Conservation (phyloP, 2,888 invertebrate genomes). For the Dryadula phaetusa region DNA sequence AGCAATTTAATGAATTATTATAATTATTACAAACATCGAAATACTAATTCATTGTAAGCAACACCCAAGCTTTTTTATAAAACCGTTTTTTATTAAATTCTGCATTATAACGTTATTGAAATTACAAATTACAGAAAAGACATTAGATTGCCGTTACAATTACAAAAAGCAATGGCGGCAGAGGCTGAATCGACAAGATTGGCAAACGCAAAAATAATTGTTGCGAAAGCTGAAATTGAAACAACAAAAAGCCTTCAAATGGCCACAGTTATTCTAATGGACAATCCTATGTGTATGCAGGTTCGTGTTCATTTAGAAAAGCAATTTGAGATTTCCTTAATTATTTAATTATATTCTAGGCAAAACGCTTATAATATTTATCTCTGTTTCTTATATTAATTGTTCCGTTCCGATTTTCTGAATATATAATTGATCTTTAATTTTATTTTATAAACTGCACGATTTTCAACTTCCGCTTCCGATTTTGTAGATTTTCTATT, state of each 20-base stretch:
- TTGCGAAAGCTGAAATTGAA: conserved; percentile 86
- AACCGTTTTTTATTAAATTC: not conserved
- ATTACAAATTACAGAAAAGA: conserved; percentile 58
- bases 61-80: not conserved
- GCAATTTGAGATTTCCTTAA: conserved; percentile 14
- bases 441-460: conserved; percentile 10
- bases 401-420: not conserved
- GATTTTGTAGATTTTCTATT: conserved; percentile 7
- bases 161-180: conserved; percentile 86
- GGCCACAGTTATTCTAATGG: conserved; percentile 85
- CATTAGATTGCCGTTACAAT: conserved; percentile 66
- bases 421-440: not conserved
- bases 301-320: conserved; percentile 53
- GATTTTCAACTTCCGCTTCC: not conserved
- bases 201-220: conserved; percentile 86
- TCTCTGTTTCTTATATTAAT: conserved; percentile 15
- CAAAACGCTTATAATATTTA: not conserved
- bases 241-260: conserved; percentile 85
- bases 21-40: too few relatives aligned
- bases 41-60: not conserved
- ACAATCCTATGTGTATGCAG: conserved; percentile 79
- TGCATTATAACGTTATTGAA: conserved; percentile 2
- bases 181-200: conserved; percentile 86
- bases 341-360: conserved; percentile 2
- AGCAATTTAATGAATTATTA: too few relatives aligned